Base-by-base conservation (phyloP, 2,797 vertebrate genomes). In the Aythya fuligula region DNA sequence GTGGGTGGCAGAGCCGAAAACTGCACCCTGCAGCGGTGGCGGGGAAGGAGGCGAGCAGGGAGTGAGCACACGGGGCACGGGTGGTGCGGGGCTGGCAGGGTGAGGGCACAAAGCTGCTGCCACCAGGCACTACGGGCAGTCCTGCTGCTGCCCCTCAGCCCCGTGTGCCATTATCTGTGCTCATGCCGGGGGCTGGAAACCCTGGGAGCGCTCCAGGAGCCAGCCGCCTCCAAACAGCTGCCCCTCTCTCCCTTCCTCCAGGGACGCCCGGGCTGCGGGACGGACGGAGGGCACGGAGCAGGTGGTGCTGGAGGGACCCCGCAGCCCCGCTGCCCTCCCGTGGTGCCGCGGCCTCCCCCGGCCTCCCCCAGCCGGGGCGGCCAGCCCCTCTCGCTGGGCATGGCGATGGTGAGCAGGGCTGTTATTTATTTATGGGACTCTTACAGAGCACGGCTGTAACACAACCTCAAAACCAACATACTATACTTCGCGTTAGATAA, bases 361-460 rank as follows among this genome's bases (percentile, higher is more conserved):
- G 65, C 98, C 54, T 95, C 98, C 7, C 83, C 93, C 3, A 96
- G 81, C 64, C 28, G 77, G 1, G 98, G 97, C 3, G 95, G 98
- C 61, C 49, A 27, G 8, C 98, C 98, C 5, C 82, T 99, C 96
- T 98, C 98, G 85, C 87, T 75, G 51, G 97, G 98, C 76, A 96
- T 98, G 87, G 98, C 98, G 0, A 86, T 18, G 93, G 99, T 99
- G 97, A 98, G 98, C 94, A 71, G 13, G 92, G 56, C 95, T 95
- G 96, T 97, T 74, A 96, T 60, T 97, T 97, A 96, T 97, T 98
- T 30, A 96, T 90, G 56, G 90, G 56, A 20, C 71, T 95, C 93
- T 90, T 81, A 85, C 94, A 85, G 92, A 94, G 73, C 57, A 21
- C 0, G 6, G 62, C n/a, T 71, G 43, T 80, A 60, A 27, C 39